These are phyloP conservation scores for Diaperis boleti DNA, from an alignment of 2,888 invertebrate species.

Conservation along the genomic window DNA sequence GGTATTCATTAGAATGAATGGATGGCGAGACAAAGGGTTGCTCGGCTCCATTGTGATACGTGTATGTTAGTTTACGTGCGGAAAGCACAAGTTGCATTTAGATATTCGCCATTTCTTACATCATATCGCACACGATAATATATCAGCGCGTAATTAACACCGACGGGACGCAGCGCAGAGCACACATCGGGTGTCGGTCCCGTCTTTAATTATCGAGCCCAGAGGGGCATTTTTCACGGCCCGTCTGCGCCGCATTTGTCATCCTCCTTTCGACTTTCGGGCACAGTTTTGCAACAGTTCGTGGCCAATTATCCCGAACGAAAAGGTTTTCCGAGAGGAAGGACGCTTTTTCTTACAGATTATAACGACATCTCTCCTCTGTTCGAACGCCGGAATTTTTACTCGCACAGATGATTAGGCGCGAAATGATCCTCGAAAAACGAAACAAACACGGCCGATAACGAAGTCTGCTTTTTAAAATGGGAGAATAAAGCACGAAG, in stretches of 20 bases:
- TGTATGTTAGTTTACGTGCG: too few species aligned
- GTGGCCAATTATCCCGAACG: slow-evolving; percentile 17
- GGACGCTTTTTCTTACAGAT: neutral
- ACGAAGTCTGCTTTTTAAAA: too few species aligned
- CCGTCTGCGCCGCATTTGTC: slow-evolving; percentile 21
- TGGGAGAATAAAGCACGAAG: too few species aligned
- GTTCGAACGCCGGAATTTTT: neutral
- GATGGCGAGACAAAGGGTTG: slow-evolving; percentile 37
- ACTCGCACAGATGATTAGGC: slow-evolving; percentile 2
- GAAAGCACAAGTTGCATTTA: too few species aligned
- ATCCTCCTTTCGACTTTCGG: slow-evolving; percentile 3
- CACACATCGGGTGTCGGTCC: slow-evolving; percentile 18
- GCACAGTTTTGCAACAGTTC: slow-evolving; percentile 9
- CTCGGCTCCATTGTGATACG: slow-evolving; percentile 12
- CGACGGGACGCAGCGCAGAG: neutral
- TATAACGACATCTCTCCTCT: slow-evolving; percentile 1
- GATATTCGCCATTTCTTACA: too few species aligned
- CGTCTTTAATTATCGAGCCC: slow-evolving; percentile 23
- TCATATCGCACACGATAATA: too few species aligned
- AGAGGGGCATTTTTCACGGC: slow-evolving; percentile 21
- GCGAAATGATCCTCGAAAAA: neutral
- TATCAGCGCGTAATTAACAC: slow-evolving; percentile 30
- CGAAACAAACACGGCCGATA: neutral
- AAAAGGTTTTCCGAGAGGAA: slow-evolving; percentile 2
- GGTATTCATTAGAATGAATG: slow-evolving; percentile 43